Conservation (phyloP, 2,888 invertebrate genomes). For the Latheticus oryzae region DNA sequence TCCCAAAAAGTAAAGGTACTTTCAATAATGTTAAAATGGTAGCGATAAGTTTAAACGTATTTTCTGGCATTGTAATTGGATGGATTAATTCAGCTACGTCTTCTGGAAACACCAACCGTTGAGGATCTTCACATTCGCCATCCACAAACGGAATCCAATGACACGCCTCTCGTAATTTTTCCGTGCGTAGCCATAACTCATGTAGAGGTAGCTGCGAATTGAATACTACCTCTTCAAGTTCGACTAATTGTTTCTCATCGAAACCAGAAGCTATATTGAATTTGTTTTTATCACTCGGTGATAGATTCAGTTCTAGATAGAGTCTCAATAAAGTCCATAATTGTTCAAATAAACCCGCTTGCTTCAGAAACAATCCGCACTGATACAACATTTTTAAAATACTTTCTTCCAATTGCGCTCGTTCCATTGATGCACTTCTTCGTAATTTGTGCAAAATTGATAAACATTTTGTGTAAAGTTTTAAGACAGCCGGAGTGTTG, state of each 20-base stretch:
- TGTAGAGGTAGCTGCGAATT: conserved; percentile 75
- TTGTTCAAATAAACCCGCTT: conserved; percentile 80
- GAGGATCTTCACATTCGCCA: conserved; percentile 72
- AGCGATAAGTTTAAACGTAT: conserved; percentile 72
- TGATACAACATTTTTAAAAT: conserved; percentile 67
- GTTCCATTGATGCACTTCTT: conserved; percentile 59
- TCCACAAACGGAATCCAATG: conserved; percentile 74
- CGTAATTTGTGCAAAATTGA: conserved; percentile 64
- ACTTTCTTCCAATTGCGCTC: conserved; percentile 60
- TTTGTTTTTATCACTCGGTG: conserved; percentile 57
- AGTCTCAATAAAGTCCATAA: conserved; percentile 79
- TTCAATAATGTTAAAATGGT: conserved; percentile 71
- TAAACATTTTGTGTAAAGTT: conserved; percentile 69
- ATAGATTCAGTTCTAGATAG: conserved; percentile 76
- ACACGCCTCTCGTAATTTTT: conserved; percentile 77
- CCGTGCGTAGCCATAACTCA: conserved; percentile 81
- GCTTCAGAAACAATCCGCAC: conserved; percentile 73
- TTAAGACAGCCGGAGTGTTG: conserved; percentile 70
- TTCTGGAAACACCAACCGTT: conserved; percentile 74
- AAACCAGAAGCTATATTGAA: conserved; percentile 56
- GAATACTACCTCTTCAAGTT: conserved; percentile 73
- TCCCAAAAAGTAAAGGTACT: conserved; percentile 70
- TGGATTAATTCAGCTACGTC: conserved; percentile 77
- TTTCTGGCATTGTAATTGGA: conserved; percentile 71
- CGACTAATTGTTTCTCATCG: conserved; percentile 68